Base-by-base conservation (phyloP, 2,888 invertebrate genomes). In the Pseudococcus longispinus region DNA sequence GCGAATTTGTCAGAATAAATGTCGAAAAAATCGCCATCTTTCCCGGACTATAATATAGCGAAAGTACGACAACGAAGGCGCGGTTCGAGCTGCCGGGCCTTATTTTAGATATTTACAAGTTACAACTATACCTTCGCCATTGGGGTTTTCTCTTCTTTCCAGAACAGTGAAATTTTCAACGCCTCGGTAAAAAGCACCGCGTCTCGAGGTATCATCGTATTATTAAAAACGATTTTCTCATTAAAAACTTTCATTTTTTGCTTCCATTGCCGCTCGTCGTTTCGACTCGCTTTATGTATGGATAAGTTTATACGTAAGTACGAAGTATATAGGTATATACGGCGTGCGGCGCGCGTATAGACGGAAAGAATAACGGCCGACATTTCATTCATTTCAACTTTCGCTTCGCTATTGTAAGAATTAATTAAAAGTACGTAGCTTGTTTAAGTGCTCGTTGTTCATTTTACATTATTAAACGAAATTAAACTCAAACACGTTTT, bases 371-470 rank as follows among this genome's bases (percentile, higher is more conserved):
- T 60, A 60, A 60, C 60, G 60, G 15, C 60, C 60, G 60, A 60
- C 60, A 60, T 60, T 60, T 60, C 60, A 60, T 60, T 60, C 15
- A 60, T 60, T 60, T 60, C 60, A 60, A 60, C 60, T 60, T 60
- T n/a, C n/a, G n/a, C n/a, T 60, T 60, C 60, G 15, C 60, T 18
- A 60, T 60, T 60, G 60, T 60, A 60, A 60, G 60, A 60, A 60
- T 60, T 60, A 60, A 60, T 60, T 60, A 60, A 60, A 60, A 20
- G 60, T 60, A 23, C 60, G 60, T n/a, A 60, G 60, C 60, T 60
- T n/a, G 60, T 60, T 60, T 60, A 60, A 60, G 60, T 60, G 60
- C 60, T 60, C 20, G 60, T 60, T 60, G 60, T 60, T 60, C 60
- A 60, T 60, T 60, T 60, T 60, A 60, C 15, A 60, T 60, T 60